These are phyloP conservation scores for Nannoperca obscura DNA, from an alignment of 2,797 vertebrate species.

Conservation along the genomic window DNA sequence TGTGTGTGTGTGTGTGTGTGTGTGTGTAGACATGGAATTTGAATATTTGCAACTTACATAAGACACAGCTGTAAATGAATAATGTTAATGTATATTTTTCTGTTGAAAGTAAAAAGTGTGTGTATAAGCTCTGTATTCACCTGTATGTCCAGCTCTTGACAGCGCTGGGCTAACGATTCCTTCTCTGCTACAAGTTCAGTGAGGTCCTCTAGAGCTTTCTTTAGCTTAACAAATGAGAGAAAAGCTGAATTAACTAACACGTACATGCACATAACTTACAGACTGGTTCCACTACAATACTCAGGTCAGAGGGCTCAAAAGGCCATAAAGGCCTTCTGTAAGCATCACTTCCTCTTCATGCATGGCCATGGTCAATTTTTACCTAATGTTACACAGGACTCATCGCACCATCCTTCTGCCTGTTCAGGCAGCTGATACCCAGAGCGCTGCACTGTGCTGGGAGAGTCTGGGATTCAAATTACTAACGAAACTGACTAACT, in stretches of 20 bases:
- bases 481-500: not conserved
- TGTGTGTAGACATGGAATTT: slow-evolving; percentile 29
- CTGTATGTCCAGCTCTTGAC: slow-evolving; percentile 95
- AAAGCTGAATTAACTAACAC: not conserved
- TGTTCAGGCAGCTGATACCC: not conserved
- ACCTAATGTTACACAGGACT: not conserved
- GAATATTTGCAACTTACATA: slow-evolving; percentile 13
- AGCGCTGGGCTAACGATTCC: slow-evolving; percentile 93
- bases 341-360: not conserved
- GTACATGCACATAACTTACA: not conserved
- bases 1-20: slow-evolving; percentile 32
- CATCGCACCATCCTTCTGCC: not conserved
- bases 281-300: not conserved
- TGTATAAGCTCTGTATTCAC: slow-evolving; percentile 74
- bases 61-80: not conserved
- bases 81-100: not conserved
- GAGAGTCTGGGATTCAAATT: not conserved
- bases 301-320: not conserved
- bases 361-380: not conserved
- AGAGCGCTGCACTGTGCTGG: not conserved
- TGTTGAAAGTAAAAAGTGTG: not conserved
- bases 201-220: slow-evolving; percentile 92
- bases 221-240: slow-evolving; percentile 85
- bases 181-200: slow-evolving; percentile 90
- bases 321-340: not conserved